These are phyloP conservation scores for Drosophila nikananu DNA, from an alignment of 1,140 invertebrate genomes.

Conservation along the genomic window DNA sequence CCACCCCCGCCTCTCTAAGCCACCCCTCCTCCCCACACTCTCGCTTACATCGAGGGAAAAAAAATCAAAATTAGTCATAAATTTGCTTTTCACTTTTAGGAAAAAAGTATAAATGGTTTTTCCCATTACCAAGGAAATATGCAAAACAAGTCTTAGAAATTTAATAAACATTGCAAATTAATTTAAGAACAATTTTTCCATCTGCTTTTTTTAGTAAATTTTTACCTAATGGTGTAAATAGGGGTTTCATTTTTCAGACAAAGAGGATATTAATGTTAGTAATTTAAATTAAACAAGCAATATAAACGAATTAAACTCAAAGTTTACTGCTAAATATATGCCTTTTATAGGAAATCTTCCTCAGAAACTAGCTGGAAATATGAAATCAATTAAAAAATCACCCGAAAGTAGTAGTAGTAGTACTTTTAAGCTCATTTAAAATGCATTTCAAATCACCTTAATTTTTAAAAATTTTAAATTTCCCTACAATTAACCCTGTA, in stretches of 20 bases:
- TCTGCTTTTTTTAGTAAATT: background rate
- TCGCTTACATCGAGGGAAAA: background rate
- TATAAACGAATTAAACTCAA: background rate
- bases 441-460: background rate
- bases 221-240: background rate
- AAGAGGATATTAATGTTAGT: background rate
- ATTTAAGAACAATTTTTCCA: background rate
- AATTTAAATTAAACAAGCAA: background rate
- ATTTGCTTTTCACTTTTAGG: constrained; percentile 8
- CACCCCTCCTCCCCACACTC: background rate
- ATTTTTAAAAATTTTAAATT: background rate
- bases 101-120: background rate
- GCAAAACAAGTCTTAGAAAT: background rate
- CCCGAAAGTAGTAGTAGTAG: background rate
- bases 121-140: rapidly evolving
- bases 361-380: too few species aligned
- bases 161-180: background rate
- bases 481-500: background rate
- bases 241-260: background rate
- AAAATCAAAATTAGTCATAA: constrained; percentile 17
- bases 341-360: background rate
- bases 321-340: background rate
- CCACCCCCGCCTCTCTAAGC: constrained; percentile 9
- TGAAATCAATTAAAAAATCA: background rate
- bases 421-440: background rate